Evolutionary conservation across 2,888 invertebrate species (phyloP).

Genomic region (Macrophya annulata): DNA sequence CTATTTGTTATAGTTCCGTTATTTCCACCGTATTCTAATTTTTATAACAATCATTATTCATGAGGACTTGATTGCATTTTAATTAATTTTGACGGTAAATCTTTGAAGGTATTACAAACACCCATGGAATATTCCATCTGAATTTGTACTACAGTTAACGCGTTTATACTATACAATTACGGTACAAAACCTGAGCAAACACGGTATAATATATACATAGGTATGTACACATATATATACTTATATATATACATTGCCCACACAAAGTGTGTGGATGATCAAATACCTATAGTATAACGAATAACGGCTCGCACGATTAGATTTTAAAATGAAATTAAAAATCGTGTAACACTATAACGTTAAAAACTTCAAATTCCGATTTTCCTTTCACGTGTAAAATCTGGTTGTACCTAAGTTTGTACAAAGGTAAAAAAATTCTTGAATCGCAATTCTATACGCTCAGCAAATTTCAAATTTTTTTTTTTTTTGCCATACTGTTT

Average conservation of each 20-base stretch:
- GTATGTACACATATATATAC: background rate
- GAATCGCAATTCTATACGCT: background rate
- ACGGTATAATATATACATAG: background rate
- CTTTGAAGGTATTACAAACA: background rate
- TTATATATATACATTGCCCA: constrained; percentile 3
- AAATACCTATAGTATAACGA: background rate
- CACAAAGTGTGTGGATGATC: background rate
- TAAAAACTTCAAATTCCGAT: background rate
- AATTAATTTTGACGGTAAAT: background rate
- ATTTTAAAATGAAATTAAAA: background rate
- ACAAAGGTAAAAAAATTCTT: background rate
- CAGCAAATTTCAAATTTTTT: background rate
- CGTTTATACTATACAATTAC: constrained; percentile 9
- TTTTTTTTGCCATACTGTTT: background rate
- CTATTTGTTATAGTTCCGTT: background rate
- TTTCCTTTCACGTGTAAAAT: background rate
- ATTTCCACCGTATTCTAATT: background rate
- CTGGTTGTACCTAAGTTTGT: background rate
- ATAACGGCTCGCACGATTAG: background rate
- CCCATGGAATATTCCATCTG: background rate
- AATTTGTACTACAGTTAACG: background rate
- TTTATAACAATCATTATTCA: background rate
- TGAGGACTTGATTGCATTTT: background rate
- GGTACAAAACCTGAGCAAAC: constrained; percentile 28
- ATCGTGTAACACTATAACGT: background rate